These are phyloP conservation scores for Tetrax tetrax DNA, from an alignment of 2,113 vertebrate genomes.

Conservation along the genomic window DNA sequence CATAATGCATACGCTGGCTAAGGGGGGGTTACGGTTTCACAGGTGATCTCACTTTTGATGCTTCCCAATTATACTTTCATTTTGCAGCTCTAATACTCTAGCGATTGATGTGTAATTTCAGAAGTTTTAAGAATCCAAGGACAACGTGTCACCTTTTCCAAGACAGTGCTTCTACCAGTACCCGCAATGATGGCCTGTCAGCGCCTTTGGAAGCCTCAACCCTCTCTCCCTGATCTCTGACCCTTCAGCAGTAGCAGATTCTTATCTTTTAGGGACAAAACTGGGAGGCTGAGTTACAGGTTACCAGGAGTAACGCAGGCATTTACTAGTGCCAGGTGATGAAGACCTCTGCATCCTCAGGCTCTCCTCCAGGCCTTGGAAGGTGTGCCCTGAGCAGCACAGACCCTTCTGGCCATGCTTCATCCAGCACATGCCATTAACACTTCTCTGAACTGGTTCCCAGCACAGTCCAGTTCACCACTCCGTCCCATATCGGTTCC, in stretches of 20 bases:
- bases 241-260: neutral
- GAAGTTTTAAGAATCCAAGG: neutral
- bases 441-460: neutral
- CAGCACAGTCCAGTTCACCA: neutral
- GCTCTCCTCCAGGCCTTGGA: neutral
- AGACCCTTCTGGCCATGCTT: neutral
- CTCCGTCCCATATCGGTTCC: neutral
- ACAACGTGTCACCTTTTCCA: neutral
- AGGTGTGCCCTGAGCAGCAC: neutral
- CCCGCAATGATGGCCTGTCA: fast-evolving
- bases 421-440: neutral
- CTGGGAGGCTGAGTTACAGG: neutral
- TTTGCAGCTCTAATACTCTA: neutral
- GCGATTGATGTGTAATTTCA: neutral
- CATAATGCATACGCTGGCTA: fast-evolving
- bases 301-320: neutral
- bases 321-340: neutral
- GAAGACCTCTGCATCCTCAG: neutral
- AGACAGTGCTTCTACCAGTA: neutral
- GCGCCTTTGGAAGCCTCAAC: neutral
- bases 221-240: neutral
- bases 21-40: neutral
- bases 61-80: neutral
- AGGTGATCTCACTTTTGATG: neutral
- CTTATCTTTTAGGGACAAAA: neutral